Base-by-base conservation (phyloP, 2,113 vertebrate species). In the Psittacus erithacus region DNA sequence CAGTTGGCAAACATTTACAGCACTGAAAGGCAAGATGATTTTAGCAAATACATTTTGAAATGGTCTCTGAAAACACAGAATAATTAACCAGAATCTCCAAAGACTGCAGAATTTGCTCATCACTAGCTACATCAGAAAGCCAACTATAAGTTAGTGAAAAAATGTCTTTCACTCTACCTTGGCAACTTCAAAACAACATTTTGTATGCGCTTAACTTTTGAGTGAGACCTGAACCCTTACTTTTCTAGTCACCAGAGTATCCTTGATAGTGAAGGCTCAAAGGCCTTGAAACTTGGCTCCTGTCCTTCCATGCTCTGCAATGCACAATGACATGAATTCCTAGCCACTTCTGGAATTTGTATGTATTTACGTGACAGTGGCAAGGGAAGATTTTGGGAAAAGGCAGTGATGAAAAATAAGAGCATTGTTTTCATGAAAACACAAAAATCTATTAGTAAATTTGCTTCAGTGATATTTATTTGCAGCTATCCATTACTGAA, bases 251-350 rank as follows among this genome's bases (percentile, higher is more conserved):
- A 60, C n/a, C 25, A 11, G 60, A 53, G 46, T 55, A 84, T 11
- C 18, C 49, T 38, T 4, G 1, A 80, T 1, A 62, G 17, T 10
- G 7, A 69, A 46, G 19, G n/a, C 20, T 46, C 11, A 41, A 0
- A 35, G 53, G 60, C 43, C 68, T 92, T 77, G 43, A 47, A 33
- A 67, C 11, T 46, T 39, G 23, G 29, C 20, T 92, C 20, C 38
- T 55, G n/a, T 39, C 60, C 68, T 63, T 83, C 46, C 50, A 86
- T 18, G 7, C 39, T 46, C 41, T 31, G 19, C 13, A 57, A 9
- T 1, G 31, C 39, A 73, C 1, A 3, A 5, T 23, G 77, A 74
- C 8, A 17, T 4, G 1, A 74, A 83, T 74, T 82, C 53, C 44
- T 77, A 77, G 53, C 50, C 27, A 12, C 16, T 80, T 85, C 65